Evolutionary conservation across 2,888 invertebrate genomes (phyloP).

Genomic region (Aquatica leii): DNA sequence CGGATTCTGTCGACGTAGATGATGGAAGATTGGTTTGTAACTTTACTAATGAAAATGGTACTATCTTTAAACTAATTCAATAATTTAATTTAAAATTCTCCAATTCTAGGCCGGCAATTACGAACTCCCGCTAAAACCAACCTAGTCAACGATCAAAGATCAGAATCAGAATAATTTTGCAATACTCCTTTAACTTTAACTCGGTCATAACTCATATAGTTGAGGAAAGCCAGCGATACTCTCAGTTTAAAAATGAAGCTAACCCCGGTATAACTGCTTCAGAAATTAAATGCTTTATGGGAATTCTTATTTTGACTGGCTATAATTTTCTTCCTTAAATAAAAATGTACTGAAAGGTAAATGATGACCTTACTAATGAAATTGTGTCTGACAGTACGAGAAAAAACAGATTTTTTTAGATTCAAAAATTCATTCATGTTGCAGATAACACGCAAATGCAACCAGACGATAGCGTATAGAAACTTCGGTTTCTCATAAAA

Average conservation of each 20-base stretch:
- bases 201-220: too few species aligned
- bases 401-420: constrained; percentile 4
- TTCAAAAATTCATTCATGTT: not conserved
- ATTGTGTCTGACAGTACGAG: not conserved
- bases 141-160: too few species aligned
- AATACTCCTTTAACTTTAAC: too few species aligned
- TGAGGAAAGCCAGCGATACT: not conserved
- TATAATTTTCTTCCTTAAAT: not conserved
- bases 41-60: not conserved
- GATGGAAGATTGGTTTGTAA: not conserved
- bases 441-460: not conserved
- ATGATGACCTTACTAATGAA: not conserved
- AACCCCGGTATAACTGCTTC: not conserved
- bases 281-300: constrained; percentile 1
- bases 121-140: too few species aligned
- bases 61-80: not conserved
- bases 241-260: not conserved
- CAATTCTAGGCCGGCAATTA: too few species aligned
- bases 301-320: not conserved
- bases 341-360: not conserved
- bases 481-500: not conserved
- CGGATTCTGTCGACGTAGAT: too few species aligned
- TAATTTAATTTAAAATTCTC: too few species aligned
- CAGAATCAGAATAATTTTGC: too few species aligned
- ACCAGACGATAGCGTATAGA: not conserved